phyloP scores from a whole-genome alignment of 2,797 vertebrate genomes.

The Enteromius trimaculatus region DNA sequence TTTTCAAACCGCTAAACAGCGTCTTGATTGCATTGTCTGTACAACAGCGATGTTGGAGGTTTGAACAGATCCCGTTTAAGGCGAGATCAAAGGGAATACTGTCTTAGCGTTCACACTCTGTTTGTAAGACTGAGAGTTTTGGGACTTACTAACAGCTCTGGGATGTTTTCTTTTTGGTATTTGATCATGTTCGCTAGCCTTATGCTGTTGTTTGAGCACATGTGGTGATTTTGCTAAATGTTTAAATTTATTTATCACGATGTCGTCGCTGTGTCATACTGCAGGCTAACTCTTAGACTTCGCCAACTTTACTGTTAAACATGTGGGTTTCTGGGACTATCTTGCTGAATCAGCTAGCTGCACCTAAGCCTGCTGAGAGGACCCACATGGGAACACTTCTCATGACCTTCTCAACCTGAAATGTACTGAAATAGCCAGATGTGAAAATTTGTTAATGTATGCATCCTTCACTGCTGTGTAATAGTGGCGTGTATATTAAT shows the following conservation, averaged over 20 bases:
- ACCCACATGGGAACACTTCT: conserved; percentile 32
- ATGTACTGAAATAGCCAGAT: conserved; percentile 36
- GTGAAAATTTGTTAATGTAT: conserved; percentile 22
- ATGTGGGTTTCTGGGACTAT: conserved; percentile 2
- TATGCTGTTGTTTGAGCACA: conserved; percentile 14
- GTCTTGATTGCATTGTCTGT: conserved; percentile 33
- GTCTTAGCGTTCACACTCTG: conserved; percentile 25
- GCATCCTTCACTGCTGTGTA: background rate
- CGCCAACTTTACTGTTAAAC: background rate
- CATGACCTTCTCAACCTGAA: conserved; percentile 8
- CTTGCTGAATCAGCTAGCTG: conserved; percentile 45
- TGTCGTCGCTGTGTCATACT: background rate
- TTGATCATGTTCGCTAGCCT: conserved; percentile 4
- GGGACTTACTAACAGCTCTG: conserved; percentile 39
- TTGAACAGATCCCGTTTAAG: conserved; percentile 35
- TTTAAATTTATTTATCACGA: background rate
- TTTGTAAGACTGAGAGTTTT: conserved; percentile 34
- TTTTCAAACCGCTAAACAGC: conserved; percentile 2
- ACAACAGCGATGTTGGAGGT: conserved; percentile 16
- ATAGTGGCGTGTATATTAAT: conserved; percentile 38
- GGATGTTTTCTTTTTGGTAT: conserved; percentile 28
- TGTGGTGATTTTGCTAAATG: conserved; percentile 29
- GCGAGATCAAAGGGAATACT: conserved; percentile 44
- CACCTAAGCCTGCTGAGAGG: background rate
- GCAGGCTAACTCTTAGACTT: conserved; percentile 8